Evolutionary conservation across 2,888 invertebrate genomes (phyloP).

Genomic region (Myathropa florea): DNA sequence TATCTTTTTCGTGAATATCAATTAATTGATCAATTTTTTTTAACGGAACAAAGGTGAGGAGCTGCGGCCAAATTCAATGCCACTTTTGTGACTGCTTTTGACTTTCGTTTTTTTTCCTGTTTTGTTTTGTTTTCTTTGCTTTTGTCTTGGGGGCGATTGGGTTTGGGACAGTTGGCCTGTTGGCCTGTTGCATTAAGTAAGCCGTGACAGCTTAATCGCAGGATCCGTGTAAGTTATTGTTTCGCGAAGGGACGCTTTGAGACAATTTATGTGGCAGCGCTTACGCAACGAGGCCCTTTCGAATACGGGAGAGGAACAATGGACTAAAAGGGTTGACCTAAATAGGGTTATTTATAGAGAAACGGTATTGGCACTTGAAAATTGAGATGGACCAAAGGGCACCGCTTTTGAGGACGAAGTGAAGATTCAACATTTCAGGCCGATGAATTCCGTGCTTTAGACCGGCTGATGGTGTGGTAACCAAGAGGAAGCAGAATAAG

Average conservation of each 20-base stretch:
- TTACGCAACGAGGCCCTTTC: slow-evolving; percentile 2
- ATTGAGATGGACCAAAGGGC: neutral
- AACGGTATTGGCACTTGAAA: neutral
- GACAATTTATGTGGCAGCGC: neutral
- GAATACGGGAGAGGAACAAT: slow-evolving; percentile 1
- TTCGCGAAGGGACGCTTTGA: neutral
- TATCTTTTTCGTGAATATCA: slow-evolving; percentile 19
- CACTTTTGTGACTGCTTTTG: neutral
- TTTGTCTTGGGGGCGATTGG: neutral
- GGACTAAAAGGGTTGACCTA: neutral
- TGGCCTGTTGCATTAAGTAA: neutral
- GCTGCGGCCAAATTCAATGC: neutral
- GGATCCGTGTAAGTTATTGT: neutral
- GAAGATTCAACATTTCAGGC: too few relatives aligned
- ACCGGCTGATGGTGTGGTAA: too few relatives aligned
- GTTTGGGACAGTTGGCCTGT: neutral
- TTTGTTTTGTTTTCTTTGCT: neutral
- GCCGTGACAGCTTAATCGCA: slow-evolving; percentile 29
- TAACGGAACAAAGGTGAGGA: neutral
- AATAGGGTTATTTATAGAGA: neutral
- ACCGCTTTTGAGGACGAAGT: too few relatives aligned
- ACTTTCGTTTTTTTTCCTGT: neutral
- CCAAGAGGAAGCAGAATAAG: too few relatives aligned
- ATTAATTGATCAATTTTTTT: slow-evolving; percentile 44
- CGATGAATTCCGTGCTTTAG: too few relatives aligned